Percentiles rank a stretch among this genome's conserved stretches.
Conservation (phyloP, 2,113 vertebrate genomes). For the Heterochromis multidens region DNA sequence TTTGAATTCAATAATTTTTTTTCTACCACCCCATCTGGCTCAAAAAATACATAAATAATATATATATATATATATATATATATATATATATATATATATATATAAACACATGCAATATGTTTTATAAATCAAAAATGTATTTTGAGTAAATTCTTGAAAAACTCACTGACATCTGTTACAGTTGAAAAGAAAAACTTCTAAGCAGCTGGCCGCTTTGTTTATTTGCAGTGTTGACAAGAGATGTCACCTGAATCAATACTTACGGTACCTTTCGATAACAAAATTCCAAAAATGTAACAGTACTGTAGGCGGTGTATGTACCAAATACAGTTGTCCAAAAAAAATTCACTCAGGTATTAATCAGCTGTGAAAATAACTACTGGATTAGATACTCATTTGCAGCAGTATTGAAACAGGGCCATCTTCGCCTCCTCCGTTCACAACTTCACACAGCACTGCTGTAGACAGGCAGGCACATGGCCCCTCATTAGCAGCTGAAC, state of each 20-base stretch:
- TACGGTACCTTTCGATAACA: neutral
- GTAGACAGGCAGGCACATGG: neutral
- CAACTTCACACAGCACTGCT: neutral
- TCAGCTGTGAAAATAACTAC: neutral
- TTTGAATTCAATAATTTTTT: slow-evolving; percentile 36
- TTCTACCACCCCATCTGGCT: neutral
- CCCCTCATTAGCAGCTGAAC: neutral
- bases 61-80: too few species aligned
- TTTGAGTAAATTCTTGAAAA: too few species aligned
- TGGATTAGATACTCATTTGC: neutral
- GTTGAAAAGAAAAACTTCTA: too few species aligned
- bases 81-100: too few species aligned
- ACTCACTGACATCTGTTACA: too few species aligned
- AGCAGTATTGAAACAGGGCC: neutral
- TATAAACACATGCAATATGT: too few species aligned
- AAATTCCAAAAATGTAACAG: neutral
- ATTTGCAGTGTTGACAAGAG: too few species aligned
- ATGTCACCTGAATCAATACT: too few species aligned
- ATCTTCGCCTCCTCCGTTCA: neutral
- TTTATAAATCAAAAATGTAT: too few species aligned
- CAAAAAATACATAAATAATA: too few species aligned
- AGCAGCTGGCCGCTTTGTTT: too few species aligned
- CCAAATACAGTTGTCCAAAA: neutral
- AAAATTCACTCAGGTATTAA: neutral
- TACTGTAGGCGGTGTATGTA: neutral